Evolutionary conservation across 1,140 invertebrate genomes (phyloP).

Genomic region (Cydia strobilella): DNA sequence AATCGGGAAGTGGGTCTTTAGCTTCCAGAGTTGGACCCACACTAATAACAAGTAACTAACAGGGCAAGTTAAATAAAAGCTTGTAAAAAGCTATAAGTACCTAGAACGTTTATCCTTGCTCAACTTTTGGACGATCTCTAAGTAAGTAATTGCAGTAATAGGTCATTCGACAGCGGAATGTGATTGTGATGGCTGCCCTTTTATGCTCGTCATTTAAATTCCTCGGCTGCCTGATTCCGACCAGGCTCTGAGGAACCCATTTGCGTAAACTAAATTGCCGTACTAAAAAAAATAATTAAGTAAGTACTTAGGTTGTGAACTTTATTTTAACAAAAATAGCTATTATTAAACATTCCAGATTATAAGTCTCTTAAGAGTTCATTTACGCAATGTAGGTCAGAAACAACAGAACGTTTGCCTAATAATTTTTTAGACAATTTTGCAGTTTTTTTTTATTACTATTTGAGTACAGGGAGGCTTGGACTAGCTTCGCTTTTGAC

Average conservation of each 20-base stretch:
- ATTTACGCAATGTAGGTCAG: too few species aligned
- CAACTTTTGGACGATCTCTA: neutral
- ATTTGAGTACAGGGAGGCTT: too few species aligned
- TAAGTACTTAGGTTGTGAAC: constrained; percentile 5
- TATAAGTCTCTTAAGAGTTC: too few species aligned
- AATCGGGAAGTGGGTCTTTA: too few species aligned
- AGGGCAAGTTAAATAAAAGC: too few species aligned
- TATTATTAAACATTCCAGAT: neutral
- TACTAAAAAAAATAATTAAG: neutral
- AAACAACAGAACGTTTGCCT: too few species aligned
- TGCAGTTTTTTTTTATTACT: too few species aligned
- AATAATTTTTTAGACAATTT: too few species aligned
- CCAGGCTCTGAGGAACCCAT: neutral
- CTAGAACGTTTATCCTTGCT: neutral
- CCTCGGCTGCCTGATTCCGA: neutral
- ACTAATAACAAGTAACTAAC: too few species aligned
- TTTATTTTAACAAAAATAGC: neutral
- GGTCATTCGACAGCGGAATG: constrained; percentile 5
- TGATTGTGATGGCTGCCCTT: neutral
- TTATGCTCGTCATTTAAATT: neutral
- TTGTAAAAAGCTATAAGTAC: too few species aligned
- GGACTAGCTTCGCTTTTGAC: too few species aligned
- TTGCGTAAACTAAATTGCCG: neutral
- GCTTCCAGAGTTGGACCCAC: too few species aligned
- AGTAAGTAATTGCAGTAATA: constrained; percentile 9